A percentile compares a stretch with the other conserved stretches of the same genome.
phyloP scores from a whole-genome alignment of 2,113 vertebrate species.

The Brachionichthys hirsutus region DNA sequence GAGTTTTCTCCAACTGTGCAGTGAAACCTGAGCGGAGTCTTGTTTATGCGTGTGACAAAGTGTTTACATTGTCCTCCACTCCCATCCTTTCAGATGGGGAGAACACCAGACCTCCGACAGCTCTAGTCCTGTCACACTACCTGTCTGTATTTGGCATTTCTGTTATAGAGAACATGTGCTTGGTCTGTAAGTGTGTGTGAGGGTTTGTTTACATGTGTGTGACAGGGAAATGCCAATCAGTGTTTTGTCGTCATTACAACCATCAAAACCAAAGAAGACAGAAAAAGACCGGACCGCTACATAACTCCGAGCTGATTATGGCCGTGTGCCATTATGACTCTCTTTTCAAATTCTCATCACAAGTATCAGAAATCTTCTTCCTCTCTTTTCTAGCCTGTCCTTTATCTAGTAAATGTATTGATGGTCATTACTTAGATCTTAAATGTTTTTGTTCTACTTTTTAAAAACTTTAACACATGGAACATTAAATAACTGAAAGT shows the following conservation, averaged over 20 bases:
- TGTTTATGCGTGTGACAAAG: slow-evolving; percentile 73
- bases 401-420: too few species aligned
- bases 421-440: too few species aligned
- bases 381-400: slow-evolving; percentile 14
- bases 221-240: slow-evolving; percentile 35
- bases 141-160: slow-evolving; percentile 58
- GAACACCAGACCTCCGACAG: slow-evolving; percentile 48
- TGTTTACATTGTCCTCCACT: slow-evolving; percentile 75
- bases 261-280: slow-evolving; percentile 26
- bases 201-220: slow-evolving; percentile 6
- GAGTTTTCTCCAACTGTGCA: slow-evolving; percentile 47
- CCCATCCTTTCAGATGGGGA: slow-evolving; percentile 59
- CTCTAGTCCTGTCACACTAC: slow-evolving; percentile 65
- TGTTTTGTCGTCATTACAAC: slow-evolving; percentile 41
- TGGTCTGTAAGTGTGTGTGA: slow-evolving; percentile 2
- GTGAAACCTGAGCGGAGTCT: slow-evolving; percentile 63
- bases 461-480: too few species aligned
- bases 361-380: slow-evolving; percentile 9
- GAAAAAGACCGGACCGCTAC: slow-evolving; percentile 16
- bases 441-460: too few species aligned
- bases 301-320: slow-evolving; percentile 8
- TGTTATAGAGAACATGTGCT: slow-evolving; percentile 69
- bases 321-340: slow-evolving; percentile 22
- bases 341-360: slow-evolving; percentile 4
- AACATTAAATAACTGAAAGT: too few species aligned